A percentile compares a stretch with the other conserved stretches of the same genome.
phyloP scores from a whole-genome alignment of 2,888 invertebrate species.

The Digitonthophagus gazella region DNA sequence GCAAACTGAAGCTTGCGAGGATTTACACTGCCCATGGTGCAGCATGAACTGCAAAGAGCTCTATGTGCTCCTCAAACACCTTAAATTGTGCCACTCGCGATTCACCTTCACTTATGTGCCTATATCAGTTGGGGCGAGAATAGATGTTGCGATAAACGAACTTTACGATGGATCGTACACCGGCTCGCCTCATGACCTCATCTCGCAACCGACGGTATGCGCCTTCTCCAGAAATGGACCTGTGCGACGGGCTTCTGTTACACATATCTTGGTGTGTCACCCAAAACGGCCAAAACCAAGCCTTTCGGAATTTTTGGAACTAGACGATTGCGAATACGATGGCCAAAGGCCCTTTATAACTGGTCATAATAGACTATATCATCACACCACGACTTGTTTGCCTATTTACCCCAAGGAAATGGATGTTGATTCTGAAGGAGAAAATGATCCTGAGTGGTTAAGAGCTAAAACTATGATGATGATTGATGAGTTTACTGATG shows the following conservation, averaged over 20 bases:
- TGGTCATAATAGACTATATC: slow-evolving; percentile 74
- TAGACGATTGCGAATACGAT: slow-evolving; percentile 82
- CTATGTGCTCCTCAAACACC: slow-evolving; percentile 88
- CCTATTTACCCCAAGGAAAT: slow-evolving; percentile 94
- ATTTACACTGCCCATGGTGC: slow-evolving; percentile 96
- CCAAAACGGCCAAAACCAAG: slow-evolving; percentile 66
- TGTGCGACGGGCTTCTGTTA: slow-evolving; percentile 71
- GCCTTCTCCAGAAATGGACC: slow-evolving; percentile 70
- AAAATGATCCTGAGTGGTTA: slow-evolving; percentile 93
- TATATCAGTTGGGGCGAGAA: slow-evolving; percentile 71
- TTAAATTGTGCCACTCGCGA: slow-evolving; percentile 89
- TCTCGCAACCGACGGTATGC: slow-evolving; percentile 69
- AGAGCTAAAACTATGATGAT: slow-evolving; percentile 93
- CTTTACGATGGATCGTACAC: slow-evolving; percentile 93
- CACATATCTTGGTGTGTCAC: slow-evolving; percentile 75
- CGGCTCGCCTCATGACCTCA: slow-evolving; percentile 87
- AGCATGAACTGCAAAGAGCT: slow-evolving; percentile 83
- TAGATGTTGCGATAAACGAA: slow-evolving; percentile 95
- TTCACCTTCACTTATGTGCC: slow-evolving; percentile 91
- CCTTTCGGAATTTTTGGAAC: slow-evolving; percentile 84
- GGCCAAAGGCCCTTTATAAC: slow-evolving; percentile 86
- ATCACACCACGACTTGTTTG: slow-evolving; percentile 90
- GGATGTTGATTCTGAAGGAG: slow-evolving; percentile 91
- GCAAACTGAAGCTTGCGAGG: slow-evolving; percentile 92
- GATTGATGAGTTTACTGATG: slow-evolving; percentile 99